Evolutionary conservation across 2,888 invertebrate genomes (phyloP).

Genomic region (Oithona nana): DNA sequence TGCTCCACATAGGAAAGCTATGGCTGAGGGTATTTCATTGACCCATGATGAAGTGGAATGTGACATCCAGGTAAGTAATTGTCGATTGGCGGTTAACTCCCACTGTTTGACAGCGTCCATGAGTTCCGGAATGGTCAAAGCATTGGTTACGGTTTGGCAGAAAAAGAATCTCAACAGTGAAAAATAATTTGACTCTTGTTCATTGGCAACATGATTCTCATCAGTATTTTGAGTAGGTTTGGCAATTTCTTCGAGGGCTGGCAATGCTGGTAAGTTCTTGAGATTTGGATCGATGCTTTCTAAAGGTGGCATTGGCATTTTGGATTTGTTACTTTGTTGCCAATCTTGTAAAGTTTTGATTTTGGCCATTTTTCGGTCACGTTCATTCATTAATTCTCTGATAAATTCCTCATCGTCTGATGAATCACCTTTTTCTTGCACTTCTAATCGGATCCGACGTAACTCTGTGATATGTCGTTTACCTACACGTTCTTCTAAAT

Average conservation of each 20-base stretch:
- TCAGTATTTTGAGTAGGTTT: background rate
- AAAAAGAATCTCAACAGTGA: background rate
- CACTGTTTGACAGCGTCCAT: background rate
- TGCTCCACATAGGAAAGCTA: conserved; percentile 65
- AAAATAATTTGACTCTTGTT: background rate
- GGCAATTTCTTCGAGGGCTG: background rate
- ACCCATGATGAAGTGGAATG: conserved; percentile 38
- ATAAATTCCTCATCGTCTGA: background rate
- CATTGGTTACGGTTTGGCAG: background rate
- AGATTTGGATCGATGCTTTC: background rate
- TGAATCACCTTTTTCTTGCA: background rate
- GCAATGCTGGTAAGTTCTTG: background rate
- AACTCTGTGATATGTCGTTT: background rate
- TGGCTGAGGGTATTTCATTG: conserved; percentile 49
- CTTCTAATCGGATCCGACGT: background rate
- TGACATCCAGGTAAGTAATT: background rate
- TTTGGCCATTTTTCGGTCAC: background rate
- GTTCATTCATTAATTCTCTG: background rate
- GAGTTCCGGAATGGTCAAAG: background rate
- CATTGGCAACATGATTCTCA: background rate
- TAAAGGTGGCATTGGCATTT: background rate
- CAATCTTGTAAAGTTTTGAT: background rate
- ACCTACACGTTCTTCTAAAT: background rate
- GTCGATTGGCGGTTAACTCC: background rate
- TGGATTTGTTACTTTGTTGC: background rate